Conservation (phyloP, 2,888 invertebrate genomes). For the Nymphalis urticae region DNA sequence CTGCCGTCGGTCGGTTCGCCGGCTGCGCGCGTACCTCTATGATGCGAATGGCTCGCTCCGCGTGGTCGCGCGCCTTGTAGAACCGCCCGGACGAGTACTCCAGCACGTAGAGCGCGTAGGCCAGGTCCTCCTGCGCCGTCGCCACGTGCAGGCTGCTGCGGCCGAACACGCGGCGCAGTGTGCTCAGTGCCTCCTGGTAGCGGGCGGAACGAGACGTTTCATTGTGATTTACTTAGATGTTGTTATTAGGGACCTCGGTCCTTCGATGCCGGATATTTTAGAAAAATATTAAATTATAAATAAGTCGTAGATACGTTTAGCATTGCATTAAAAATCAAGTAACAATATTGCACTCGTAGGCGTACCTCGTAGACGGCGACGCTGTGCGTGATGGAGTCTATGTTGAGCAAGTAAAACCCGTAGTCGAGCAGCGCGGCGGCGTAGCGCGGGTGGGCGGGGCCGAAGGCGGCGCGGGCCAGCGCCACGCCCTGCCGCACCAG, state of each 20-base stretch:
- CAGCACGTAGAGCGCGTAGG: slow-evolving; percentile 95
- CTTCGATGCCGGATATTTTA: background rate
- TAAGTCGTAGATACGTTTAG: too few species aligned
- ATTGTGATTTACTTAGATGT: background rate
- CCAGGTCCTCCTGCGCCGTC: slow-evolving; percentile 94
- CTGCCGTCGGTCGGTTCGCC: too few species aligned
- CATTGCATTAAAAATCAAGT: too few species aligned
- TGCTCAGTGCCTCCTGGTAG: slow-evolving; percentile 85
- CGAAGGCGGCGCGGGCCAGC: slow-evolving; percentile 84
- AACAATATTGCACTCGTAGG: too few species aligned
- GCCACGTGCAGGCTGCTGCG: slow-evolving; percentile 93
- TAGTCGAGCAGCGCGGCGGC: slow-evolving; percentile 93
- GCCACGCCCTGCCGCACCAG: slow-evolving; percentile 91
- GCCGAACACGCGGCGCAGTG: slow-evolving; percentile 89
- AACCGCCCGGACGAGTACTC: slow-evolving; percentile 95
- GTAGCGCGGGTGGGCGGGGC: slow-evolving; percentile 88
- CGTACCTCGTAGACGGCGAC: slow-evolving; percentile 91
- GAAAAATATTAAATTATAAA: background rate
- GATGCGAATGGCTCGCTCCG: slow-evolving; percentile 90
- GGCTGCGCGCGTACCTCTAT: slow-evolving; percentile 77
- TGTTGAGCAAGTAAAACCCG: slow-evolving; percentile 94
- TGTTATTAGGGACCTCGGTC: background rate
- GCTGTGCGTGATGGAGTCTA: slow-evolving; percentile 91
- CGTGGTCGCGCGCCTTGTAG: slow-evolving; percentile 89
- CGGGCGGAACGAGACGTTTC: too few species aligned